These are phyloP conservation scores for Tonatia bakeri DNA, from an alignment of 2,113 vertebrate species.

Conservation along the genomic window DNA sequence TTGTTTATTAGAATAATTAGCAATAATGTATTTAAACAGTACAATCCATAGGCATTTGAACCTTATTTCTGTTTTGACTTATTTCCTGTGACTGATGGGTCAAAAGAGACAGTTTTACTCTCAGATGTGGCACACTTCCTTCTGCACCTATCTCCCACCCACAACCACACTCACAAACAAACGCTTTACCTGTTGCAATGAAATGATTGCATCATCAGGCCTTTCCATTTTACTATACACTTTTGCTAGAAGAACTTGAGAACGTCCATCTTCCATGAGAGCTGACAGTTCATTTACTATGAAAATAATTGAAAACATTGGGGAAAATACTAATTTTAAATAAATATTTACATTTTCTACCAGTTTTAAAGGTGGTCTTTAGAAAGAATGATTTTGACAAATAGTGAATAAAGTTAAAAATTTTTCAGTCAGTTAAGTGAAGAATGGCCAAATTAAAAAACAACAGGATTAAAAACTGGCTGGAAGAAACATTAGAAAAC, in stretches of 20 bases:
- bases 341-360: neutral
- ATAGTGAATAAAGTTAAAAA: neutral
- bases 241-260: conserved; percentile 92
- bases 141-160: neutral
- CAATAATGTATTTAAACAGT: neutral
- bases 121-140: neutral
- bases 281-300: conserved; percentile 88
- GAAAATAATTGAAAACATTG: conserved; percentile 47
- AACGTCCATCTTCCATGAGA: conserved; percentile 91
- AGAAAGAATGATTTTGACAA: neutral
- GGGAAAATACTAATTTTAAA: conserved; percentile 17
- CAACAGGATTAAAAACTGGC: neutral
- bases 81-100: neutral
- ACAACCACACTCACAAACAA: neutral
- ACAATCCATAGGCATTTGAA: neutral
- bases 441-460: neutral
- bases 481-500: neutral
- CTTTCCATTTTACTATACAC: conserved; percentile 91
- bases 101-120: neutral
- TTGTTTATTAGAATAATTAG: neutral
- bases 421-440: neutral
- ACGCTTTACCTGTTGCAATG: conserved; percentile 88
- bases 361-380: neutral
- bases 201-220: conserved; percentile 86
- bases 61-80: neutral